These are phyloP conservation scores for Drosophila neonasuta DNA, from an alignment of 2,888 invertebrate species.

Conservation along the genomic window DNA sequence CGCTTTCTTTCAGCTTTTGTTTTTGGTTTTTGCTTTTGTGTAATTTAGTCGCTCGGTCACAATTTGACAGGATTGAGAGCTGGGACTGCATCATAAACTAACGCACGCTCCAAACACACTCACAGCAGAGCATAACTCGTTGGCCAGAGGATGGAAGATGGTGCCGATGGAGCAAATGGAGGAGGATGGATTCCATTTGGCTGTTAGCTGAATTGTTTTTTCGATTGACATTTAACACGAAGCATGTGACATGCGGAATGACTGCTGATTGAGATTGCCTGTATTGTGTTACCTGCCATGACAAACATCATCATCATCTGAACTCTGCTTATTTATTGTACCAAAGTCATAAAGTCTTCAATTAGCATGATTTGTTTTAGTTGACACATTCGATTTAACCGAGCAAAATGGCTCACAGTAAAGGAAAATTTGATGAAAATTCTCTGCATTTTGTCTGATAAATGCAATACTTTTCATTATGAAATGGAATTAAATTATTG, in stretches of 20 bases:
- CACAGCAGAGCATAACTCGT: not conserved
- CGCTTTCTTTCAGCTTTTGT: slow-evolving; percentile 46
- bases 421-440: not conserved
- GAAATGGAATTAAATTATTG: not conserved
- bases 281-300: slow-evolving; percentile 7
- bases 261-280: slow-evolving; percentile 30
- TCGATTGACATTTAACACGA: slow-evolving; percentile 39
- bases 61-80: slow-evolving; percentile 49
- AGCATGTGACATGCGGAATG: slow-evolving; percentile 5
- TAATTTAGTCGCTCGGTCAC: slow-evolving; percentile 38
- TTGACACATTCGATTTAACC: not conserved
- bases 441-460: no score
- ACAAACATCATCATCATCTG: not conserved
- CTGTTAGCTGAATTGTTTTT: slow-evolving; percentile 15
- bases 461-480: no score
- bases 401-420: not conserved
- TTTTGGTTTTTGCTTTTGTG: slow-evolving; percentile 17
- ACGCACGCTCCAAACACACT: not conserved
- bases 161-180: not conserved
- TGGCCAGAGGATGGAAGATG: not conserved
- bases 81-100: slow-evolving; percentile 43
- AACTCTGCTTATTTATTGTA: slow-evolving; percentile 1
- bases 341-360: not conserved
- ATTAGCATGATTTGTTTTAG: not conserved
- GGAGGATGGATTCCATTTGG: slow-evolving; percentile 24